These are phyloP conservation scores for Mionectes macconnelli DNA, from an alignment of 2,113 vertebrate species.

Conservation along the genomic window DNA sequence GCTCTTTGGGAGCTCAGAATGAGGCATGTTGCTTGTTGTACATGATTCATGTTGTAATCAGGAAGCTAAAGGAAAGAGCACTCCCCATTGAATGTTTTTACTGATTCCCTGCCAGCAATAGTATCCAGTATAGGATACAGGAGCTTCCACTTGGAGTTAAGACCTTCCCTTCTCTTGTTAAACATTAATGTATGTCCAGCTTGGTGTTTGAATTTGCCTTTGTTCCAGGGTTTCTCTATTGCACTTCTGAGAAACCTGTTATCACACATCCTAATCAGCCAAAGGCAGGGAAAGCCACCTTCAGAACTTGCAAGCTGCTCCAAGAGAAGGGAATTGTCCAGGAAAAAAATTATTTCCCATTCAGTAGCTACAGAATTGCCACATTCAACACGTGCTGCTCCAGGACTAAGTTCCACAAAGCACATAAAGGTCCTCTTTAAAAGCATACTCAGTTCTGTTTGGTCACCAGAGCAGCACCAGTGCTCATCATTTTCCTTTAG, in stretches of 20 bases:
- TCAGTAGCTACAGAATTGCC: not conserved
- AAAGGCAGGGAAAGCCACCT: not conserved
- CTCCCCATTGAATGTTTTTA: conserved; percentile 1
- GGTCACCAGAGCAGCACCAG: not conserved
- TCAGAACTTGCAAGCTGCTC: not conserved
- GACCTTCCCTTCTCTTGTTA: not conserved
- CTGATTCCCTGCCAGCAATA: not conserved
- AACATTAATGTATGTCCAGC: not conserved
- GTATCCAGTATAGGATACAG: not conserved
- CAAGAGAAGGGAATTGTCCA: not conserved
- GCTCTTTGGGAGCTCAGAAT: not conserved
- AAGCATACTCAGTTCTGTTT: not conserved
- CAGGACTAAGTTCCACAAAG: not conserved
- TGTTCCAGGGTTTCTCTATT: conserved; percentile 8
- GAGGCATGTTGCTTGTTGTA: not conserved
- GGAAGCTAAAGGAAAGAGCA: not conserved
- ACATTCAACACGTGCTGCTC: not conserved
- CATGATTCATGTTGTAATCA: not conserved
- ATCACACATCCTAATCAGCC: not conserved
- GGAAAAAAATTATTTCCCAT: not conserved
- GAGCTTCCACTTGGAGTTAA: not conserved
- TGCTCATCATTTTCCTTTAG: not conserved
- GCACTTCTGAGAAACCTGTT: not conserved
- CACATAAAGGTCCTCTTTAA: not conserved
- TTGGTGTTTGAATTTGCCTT: not conserved